Evolutionary conservation across 2,113 vertebrate species (phyloP).

Genomic region (Phyllostomus hastatus): DNA sequence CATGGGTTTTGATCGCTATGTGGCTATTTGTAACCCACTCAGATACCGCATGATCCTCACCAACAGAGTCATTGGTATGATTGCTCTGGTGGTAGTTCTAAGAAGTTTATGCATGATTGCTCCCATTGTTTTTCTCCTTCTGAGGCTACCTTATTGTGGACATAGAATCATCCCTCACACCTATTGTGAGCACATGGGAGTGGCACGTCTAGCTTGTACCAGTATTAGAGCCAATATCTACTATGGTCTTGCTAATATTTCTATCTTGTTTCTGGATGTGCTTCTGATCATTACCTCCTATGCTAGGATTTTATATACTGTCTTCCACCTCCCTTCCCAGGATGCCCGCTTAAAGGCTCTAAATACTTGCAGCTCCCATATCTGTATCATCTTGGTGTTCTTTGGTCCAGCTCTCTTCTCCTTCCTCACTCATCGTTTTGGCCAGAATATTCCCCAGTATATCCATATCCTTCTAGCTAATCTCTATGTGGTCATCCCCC

Average conservation of each 20-base stretch:
- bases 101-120: slow-evolving; percentile 22
- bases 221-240: slow-evolving; percentile 52
- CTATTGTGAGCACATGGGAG: slow-evolving; percentile 65
- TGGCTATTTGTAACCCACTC: slow-evolving; percentile 65
- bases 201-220: slow-evolving; percentile 45
- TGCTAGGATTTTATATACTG: slow-evolving; percentile 29
- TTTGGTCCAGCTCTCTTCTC: slow-evolving; percentile 68
- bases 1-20: slow-evolving; percentile 44
- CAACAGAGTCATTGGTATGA: rapidly evolving
- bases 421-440: slow-evolving; percentile 64
- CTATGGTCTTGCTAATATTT: slow-evolving; percentile 59
- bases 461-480: slow-evolving; percentile 68
- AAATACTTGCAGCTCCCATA: slow-evolving; percentile 65
- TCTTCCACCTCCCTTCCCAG: slow-evolving; percentile 51
- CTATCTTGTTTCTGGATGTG: slow-evolving; percentile 54
- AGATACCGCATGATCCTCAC: not conserved
- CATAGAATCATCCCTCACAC: slow-evolving; percentile 57
- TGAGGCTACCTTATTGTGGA: slow-evolving; percentile 44
- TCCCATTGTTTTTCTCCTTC: slow-evolving; percentile 25
- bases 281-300: slow-evolving; percentile 58
- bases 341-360: slow-evolving; percentile 56
- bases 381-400: slow-evolving; percentile 66
- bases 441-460: slow-evolving; percentile 46
- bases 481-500: slow-evolving; percentile 53
- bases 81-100: not conserved